A percentile compares a stretch with the other conserved stretches of the same genome.
These are phyloP conservation scores for Rhinopomastus cyanomelas DNA, from an alignment of 2,113 vertebrate species.

Conservation along the genomic window DNA sequence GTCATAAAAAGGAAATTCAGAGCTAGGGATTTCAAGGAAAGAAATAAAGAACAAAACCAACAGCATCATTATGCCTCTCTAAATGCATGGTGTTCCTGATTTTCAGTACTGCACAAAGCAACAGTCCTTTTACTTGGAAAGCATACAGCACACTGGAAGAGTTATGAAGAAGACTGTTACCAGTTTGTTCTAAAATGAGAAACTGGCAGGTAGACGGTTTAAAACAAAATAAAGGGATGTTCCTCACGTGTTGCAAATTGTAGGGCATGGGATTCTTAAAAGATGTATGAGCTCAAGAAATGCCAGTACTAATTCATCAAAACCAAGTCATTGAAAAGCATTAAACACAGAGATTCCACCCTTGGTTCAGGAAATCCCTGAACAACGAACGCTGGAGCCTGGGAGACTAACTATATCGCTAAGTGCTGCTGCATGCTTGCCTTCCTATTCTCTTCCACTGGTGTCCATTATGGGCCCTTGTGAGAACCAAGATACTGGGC, in stretches of 20 bases:
- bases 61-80: neutral
- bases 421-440: neutral
- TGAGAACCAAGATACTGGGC: conserved; percentile 56
- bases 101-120: neutral
- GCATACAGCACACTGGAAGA: neutral
- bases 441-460: neutral
- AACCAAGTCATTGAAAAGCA: conserved; percentile 27
- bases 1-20: neutral
- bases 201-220: neutral
- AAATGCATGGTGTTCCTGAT: neutral
- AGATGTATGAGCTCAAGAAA: conserved; percentile 41
- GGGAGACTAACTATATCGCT: conserved; percentile 53
- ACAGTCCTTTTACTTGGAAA: neutral
- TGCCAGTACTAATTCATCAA: conserved; percentile 50
- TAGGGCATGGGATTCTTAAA: neutral
- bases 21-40: neutral
- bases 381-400: conserved; percentile 37
- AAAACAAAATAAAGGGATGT: conserved; percentile 2
- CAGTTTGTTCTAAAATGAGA: neutral
- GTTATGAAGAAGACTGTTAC: neutral
- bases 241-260: conserved; percentile 22
- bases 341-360: conserved; percentile 37
- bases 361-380: conserved; percentile 57
- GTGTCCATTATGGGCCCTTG: conserved; percentile 37
- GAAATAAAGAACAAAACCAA: neutral